Evolutionary conservation across 2,888 invertebrate species (phyloP), one percentile per base, ranked within the genome.

Genomic region (Agrenia bidenticulata): DNA sequence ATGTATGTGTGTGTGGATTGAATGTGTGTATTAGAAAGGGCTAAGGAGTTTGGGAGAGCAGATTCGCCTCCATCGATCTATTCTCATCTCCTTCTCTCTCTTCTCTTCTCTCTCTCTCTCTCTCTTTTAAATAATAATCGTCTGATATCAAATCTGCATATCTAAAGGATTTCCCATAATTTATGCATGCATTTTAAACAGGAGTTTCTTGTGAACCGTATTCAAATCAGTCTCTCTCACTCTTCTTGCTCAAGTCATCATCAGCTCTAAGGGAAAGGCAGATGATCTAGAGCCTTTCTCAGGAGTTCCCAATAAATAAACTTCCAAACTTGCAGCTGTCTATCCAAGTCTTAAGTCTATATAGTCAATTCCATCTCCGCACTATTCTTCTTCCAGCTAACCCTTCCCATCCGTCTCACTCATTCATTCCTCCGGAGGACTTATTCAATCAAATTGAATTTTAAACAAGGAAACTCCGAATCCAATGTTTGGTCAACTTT

Each of bases 181-280:
- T 74, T 73, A 74, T 74, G 70, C 74, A 64, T 69, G 74, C 71
- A 73, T 74, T 69, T 74, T 74, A 73, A 74, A 69, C 69, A 70
- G 67, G 24, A 61, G 56, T 56, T 64, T 66, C 66, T 69, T 66
- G 64, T 62, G 69, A 69, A 64, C 66, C 60, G 42, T 58, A 45
- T 41, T 26, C 58, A 49, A 26, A 61, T 57, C 50, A 42, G 45
- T 15, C 45, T 27, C 21, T 45, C 9, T 45, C n/a, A 15, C 39
- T 15, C 45, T 45, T 19, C 19, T n/a, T 45, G 9, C 45, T 45
- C 41, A 61, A 50, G 58, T 64, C 55, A 55, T 65, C 39, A 37
- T n/a, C 37, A 24, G 32, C 11, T 32, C 5, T 4, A 11, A 11
- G 11, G 32, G 32, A 32, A 11, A 32, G 32, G 57, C 56, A 56